Base-by-base conservation (phyloP, 2,113 vertebrate species). In the Catharus minimus region DNA sequence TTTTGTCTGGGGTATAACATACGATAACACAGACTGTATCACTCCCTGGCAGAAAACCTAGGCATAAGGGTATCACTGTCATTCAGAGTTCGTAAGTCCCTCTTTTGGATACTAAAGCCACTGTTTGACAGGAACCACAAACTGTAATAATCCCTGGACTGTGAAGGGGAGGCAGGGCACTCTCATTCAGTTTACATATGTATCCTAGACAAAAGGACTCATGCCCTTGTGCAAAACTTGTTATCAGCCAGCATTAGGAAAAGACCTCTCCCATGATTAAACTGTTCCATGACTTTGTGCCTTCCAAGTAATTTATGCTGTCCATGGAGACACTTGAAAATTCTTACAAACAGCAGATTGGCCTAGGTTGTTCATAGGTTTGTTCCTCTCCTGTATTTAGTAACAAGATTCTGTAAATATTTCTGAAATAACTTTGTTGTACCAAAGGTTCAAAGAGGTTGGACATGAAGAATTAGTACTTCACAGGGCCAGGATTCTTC, bases 31-130 rank as follows among this genome's bases (percentile, higher is more conserved):
- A 52, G 11, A 16, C 16, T 20, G 6, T 46, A 10, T n/a, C 6
- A 76, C 4, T 65, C 36, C 14, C 2, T 19, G 26, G 24, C 21
- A 66, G 38, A 75, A 56, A 58, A 61, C 4, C 19, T 15, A 46
- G 19, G 20, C 8, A 39, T 4, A 6, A 17, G 10, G 7, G 5
- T 52, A 19, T 60, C 1, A 1, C 3, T 38, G 24, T 43, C 26
- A 28, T 13, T 73, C 4, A 26, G 26, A 33, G 11, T 15, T 13
- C 53, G 33, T 60, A 32, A 60, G 24, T 36, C 43, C 26, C 30
- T 3, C 0, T 61, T 44, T 9, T 3, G 1, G 11, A 65, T 12
- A 58, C 2, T 32, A 43, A 75, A 88, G 30, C 3, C 0, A 1
- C n/a, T 68, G 22, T 30, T 66, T 49, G 62, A 82, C 36, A 55